Base-by-base conservation (phyloP, 2,888 invertebrate genomes). In the Dasysyrphus tricinctus region DNA sequence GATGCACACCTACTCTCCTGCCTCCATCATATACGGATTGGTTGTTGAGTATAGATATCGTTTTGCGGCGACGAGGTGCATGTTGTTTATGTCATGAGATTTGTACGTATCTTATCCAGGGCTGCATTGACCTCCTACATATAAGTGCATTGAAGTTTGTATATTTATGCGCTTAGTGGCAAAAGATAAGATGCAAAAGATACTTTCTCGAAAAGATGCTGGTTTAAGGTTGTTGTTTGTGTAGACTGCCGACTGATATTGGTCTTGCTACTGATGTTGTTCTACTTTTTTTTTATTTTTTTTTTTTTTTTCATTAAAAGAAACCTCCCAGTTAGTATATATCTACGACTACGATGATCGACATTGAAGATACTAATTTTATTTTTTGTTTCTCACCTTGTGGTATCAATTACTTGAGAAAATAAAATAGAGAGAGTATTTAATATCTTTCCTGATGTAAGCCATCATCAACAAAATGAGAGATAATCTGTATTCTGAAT, bases 1-100 rank as follows among this genome's bases (percentile, higher is more conserved):
- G 85, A 86, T 85, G 85, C 63, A 81, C 85, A 86, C 86, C 82
- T 86, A 86, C 86, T 86, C 75, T 79, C 75, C 5, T 49, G 57
- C 73, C 11, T 57, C 47, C 56, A 47, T 56, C 9, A 11, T 57
- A 0, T 24, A 11, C 34, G 42, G 19, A 42, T 65, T 32, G 37
- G 3, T 32, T 14, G 34, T 54, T 14, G 37, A 24, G 47, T 54
- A 8, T 12, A 6, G 5, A 37, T 79, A 72, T 63, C 75, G 47
- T 59, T 59, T 51, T 80, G 65, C 54, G 29, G 56, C 69, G 32
- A 65, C 69, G 24, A 73, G 72, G 16, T 81, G 61, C 65, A 78
- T 80, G 73, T 85, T 80, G 73, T 85, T 80, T 80, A 63, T 80
- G 69, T 49, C 78, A 57, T 77, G 47, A 65, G 54, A 54, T 69